Conservation (phyloP, 2,888 invertebrate species). For the Melitaea athalia region DNA sequence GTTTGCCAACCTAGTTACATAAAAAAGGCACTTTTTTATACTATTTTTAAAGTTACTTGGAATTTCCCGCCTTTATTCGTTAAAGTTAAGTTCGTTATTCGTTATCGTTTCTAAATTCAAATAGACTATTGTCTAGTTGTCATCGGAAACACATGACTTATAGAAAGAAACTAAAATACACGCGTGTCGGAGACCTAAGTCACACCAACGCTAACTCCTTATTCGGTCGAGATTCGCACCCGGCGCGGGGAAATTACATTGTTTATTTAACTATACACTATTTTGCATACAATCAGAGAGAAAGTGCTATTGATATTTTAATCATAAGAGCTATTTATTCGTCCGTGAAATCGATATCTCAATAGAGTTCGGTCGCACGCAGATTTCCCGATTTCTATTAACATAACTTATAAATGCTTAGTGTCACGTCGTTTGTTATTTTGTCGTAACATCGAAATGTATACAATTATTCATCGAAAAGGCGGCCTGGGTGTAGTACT, state of each 20-base stretch:
- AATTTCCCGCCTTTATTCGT: not conserved
- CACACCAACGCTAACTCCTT: slow-evolving; percentile 42
- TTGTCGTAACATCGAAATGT: slow-evolving; percentile 28
- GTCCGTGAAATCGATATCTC: slow-evolving; percentile 67
- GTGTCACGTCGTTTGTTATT: slow-evolving; percentile 33
- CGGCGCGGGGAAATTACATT: slow-evolving; percentile 54
- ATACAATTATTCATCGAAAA: slow-evolving; percentile 21
- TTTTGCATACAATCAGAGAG: slow-evolving; percentile 79
- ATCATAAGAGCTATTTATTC: slow-evolving; percentile 63
- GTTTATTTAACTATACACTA: slow-evolving; percentile 59
- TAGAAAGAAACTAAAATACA: slow-evolving; percentile 23
- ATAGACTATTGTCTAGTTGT: slow-evolving; percentile 32
- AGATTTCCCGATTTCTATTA: slow-evolving; percentile 37
- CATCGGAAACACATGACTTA: slow-evolving; percentile 28
- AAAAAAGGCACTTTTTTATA: no score
- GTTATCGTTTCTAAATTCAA: slow-evolving; percentile 31
- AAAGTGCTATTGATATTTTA: slow-evolving; percentile 78
- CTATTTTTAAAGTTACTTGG: not conserved
- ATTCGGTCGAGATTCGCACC: slow-evolving; percentile 48
- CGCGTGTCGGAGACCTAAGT: slow-evolving; percentile 25
- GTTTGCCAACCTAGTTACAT: no score
- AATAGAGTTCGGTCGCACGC: slow-evolving; percentile 41
- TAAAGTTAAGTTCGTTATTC: no score
- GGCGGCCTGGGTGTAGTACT: slow-evolving; percentile 11
- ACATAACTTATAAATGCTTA: slow-evolving; percentile 39